Percentiles rank a stretch among this genome's conserved stretches.
These are phyloP conservation scores for Carlito syrichta DNA, from an alignment of 2,113 vertebrate species.

Conservation along the genomic window DNA sequence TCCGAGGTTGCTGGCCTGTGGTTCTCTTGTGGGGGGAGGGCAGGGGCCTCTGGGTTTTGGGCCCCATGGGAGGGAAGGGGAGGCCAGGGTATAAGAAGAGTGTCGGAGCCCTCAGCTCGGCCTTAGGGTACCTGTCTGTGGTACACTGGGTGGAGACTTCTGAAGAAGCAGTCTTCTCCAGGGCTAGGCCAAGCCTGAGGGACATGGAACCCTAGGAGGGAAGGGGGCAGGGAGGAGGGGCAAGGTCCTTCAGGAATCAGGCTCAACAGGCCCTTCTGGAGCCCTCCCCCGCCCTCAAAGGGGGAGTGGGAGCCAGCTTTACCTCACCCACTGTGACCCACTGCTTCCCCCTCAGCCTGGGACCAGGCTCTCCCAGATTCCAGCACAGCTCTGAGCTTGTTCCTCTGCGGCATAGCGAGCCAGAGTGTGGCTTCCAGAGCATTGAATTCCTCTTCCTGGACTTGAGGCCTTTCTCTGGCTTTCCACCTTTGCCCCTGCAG, in stretches of 20 bases:
- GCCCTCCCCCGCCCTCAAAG: neutral
- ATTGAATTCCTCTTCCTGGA: constrained; percentile 35
- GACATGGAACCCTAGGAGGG: neutral
- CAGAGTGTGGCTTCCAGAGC: constrained; percentile 50
- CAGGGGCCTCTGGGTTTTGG: constrained; percentile 43
- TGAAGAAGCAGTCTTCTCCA: constrained; percentile 52
- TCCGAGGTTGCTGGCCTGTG: constrained; percentile 42
- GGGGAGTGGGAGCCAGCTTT: constrained; percentile 61
- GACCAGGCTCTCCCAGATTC: constrained; percentile 62
- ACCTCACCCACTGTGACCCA: constrained; percentile 28
- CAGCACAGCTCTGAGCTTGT: constrained; percentile 52
- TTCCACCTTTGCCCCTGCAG: constrained; percentile 54
- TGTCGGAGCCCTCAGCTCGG: constrained; percentile 28
- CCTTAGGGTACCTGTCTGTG: neutral
- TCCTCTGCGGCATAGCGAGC: constrained; percentile 44
- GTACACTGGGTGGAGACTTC: neutral
- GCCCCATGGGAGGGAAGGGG: constrained; percentile 53
- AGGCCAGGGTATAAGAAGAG: constrained; percentile 51
- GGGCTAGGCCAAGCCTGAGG: neutral
- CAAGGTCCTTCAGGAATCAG: constrained; percentile 28
- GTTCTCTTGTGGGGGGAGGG: constrained; percentile 47
- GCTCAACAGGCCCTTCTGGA: neutral
- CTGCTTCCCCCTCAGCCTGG: constrained; percentile 52
- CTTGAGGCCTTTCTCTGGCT: constrained; percentile 55
- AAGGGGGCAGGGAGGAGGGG: neutral